Evolutionary conservation across 2,113 vertebrate genomes (phyloP), one percentile per base, ranked within the genome.

Genomic region (Brachypteracias leptosomus): DNA sequence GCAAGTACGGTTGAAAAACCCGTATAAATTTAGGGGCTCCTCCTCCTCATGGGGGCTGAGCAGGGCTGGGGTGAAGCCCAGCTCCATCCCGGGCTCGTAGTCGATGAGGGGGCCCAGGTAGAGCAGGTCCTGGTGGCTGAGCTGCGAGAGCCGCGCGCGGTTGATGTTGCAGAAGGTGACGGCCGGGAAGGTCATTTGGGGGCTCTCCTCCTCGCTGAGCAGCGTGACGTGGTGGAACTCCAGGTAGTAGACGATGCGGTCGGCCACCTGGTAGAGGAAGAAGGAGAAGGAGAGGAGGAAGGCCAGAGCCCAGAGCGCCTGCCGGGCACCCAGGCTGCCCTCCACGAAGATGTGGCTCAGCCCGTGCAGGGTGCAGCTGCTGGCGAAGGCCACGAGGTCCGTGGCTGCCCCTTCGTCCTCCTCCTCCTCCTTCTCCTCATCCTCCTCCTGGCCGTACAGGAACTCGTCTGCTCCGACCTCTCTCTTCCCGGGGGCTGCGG

Each of bases 101-200:
- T 98, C 98, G 35, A 99, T 87, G 88, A 99, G 97, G 2, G 99
- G 98, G 5, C 98, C 98, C 97, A 99, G 97, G 95, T 99, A 99
- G 85, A 99, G 98, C 97, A 99, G 91, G 93, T 99, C 99, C 1
- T 98, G 95, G 78, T 97, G 98, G 96, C 98, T 99, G 96, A 99
- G 98, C 98, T 99, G 99, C 9, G 99, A 99, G 70, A 98, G 95
- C 25, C 99, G 98, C 66, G 99, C 93, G 0, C 97, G 98, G 92
- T 99, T 99, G 97, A 98, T 98, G 97, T 99, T 99, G 94, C 99
- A 99, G 51, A 99, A 75, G 46, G 99, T 99, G 96, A 99, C 87
- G 1, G 99, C 98, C 0, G 99, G 99, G 95, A 99, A 99, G 73
- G 97, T 97, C 97, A 99, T 98, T 92, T 97, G 95, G 0, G 94